phyloP scores from a whole-genome alignment of 2,888 invertebrate genomes.

The Melieria crassipennis region DNA sequence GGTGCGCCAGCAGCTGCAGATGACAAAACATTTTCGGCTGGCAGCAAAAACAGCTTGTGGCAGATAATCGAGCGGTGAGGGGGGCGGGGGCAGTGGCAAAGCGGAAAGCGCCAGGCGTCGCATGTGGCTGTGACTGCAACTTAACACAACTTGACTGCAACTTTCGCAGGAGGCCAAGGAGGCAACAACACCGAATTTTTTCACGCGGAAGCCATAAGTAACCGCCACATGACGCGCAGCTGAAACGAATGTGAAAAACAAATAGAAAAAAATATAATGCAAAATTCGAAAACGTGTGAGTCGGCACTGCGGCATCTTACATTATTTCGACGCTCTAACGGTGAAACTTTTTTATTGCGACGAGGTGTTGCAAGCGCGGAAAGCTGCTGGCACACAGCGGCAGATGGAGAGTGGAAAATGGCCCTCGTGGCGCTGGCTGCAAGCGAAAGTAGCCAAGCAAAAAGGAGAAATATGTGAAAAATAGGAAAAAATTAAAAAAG shows the following conservation, averaged over 20 bases:
- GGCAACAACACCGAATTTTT: background rate
- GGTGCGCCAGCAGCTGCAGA: background rate
- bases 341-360: no score
- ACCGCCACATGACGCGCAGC: background rate
- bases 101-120: background rate
- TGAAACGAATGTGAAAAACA: no score
- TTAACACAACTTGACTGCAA: background rate
- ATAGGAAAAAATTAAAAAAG: background rate
- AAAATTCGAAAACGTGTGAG: no score
- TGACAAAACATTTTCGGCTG: conserved; percentile 5
- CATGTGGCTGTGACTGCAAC: background rate
- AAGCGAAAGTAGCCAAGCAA: background rate
- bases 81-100: no score
- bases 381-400: background rate
- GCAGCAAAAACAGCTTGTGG: background rate
- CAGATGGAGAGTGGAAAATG: background rate
- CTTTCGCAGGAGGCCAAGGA: background rate
- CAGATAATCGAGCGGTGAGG: no score
- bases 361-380: no score
- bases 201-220: conserved; percentile 3
- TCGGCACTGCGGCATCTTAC: no score
- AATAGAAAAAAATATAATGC: no score
- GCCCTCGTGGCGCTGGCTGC: background rate
- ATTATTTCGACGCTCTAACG: no score
- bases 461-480: background rate